phyloP scores from a whole-genome alignment of 1,140 invertebrate genomes.

The Hestina assimilis region DNA sequence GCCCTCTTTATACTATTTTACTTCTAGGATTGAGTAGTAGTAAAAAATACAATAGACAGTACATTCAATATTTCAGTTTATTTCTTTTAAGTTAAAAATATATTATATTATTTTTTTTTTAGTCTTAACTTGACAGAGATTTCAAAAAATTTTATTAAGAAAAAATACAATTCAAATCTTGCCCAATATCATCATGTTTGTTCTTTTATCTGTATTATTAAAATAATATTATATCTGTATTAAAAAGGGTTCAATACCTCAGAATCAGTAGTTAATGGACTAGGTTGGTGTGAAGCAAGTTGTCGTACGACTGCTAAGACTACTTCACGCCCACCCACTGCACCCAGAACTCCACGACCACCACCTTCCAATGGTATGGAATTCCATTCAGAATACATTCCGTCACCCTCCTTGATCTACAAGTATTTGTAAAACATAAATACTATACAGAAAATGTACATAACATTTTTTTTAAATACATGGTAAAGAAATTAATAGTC shows the following conservation, averaged over 20 bases:
- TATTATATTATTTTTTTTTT: no score
- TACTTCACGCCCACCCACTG: slow-evolving; percentile 90
- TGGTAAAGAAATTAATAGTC: background rate
- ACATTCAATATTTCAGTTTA: no score
- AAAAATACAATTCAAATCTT: no score
- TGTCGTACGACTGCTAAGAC: slow-evolving; percentile 90
- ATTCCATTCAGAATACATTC: slow-evolving; percentile 93
- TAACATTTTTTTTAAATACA: background rate
- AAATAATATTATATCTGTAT: background rate
- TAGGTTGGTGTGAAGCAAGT: slow-evolving; percentile 87
- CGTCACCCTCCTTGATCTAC: slow-evolving; percentile 78
- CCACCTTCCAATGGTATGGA: slow-evolving; percentile 85
- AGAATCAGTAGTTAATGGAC: slow-evolving; percentile 85
- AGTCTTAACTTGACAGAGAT: no score
- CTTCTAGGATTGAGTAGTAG: no score
- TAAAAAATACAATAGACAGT: no score
- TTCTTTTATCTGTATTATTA: background rate
- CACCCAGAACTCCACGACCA: slow-evolving; percentile 90
- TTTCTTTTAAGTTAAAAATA: no score
- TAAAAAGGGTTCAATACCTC: slow-evolving; percentile 79
- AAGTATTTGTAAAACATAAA: background rate
- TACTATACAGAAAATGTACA: no score
- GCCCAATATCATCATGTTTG: no score
- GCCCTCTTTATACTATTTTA: no score
- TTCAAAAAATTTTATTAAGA: no score